Percentiles rank a stretch among this genome's conserved stretches.
Evolutionary conservation across 2,113 vertebrate genomes (phyloP).

Genomic region (Larimichthys crocea): DNA sequence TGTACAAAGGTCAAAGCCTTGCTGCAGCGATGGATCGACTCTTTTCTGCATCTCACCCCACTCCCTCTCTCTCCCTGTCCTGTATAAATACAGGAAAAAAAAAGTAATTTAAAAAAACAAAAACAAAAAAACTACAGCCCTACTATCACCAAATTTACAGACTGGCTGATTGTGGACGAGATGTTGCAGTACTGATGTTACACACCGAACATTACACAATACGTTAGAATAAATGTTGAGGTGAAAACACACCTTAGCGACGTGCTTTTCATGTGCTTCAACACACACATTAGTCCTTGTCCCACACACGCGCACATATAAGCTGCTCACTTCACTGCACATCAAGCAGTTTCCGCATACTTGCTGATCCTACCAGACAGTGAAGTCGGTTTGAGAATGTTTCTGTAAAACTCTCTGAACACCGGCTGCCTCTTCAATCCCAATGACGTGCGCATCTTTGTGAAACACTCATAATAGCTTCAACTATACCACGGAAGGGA

Average conservation of each 20-base stretch:
- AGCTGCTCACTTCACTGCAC: conserved; percentile 18
- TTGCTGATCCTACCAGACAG: conserved; percentile 22
- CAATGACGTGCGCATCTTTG: conserved; percentile 6
- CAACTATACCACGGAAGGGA: conserved; percentile 18
- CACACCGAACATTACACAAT: background rate
- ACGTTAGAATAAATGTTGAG: conserved; percentile 35
- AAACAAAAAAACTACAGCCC: no score
- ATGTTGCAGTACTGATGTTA: background rate
- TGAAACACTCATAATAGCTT: conserved; percentile 35
- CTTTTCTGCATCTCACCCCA: no score
- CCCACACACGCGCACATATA: background rate
- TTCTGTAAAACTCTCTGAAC: conserved; percentile 34
- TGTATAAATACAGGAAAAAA: no score
- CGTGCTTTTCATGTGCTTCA: background rate
- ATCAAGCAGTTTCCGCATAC: conserved; percentile 18
- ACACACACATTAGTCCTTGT: background rate
- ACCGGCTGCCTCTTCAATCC: conserved; percentile 4
- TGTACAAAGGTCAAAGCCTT: no score
- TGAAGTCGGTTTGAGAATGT: conserved; percentile 23
- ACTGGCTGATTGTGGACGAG: background rate
- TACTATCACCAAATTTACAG: no score
- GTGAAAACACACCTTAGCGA: conserved; percentile 10
- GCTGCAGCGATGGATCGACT: no score
- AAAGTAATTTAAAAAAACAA: no score
- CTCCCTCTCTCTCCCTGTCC: no score